Conservation (phyloP, 2,797 vertebrate species). For the Megaceryle alcyon region DNA sequence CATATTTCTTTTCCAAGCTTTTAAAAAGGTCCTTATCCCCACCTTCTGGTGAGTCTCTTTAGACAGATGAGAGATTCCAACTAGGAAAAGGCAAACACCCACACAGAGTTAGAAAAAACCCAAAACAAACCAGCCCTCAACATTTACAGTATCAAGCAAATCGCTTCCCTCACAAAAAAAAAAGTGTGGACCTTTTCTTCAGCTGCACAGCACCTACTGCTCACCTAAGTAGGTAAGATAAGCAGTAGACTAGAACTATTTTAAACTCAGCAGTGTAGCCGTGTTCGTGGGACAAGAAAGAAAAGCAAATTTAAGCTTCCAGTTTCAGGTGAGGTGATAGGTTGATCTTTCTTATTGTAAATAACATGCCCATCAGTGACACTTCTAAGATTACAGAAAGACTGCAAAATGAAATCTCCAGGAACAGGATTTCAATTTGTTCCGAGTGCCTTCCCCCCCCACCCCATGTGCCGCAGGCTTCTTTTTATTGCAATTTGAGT, state of each 20-base stretch:
- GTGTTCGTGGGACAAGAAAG: neutral
- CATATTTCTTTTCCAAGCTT: neutral
- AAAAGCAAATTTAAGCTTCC: neutral
- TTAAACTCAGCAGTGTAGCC: neutral
- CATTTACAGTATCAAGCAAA: neutral
- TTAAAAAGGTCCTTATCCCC: slow-evolving; percentile 32
- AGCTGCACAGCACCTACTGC: neutral
- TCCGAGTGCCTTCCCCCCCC: neutral
- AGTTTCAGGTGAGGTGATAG: neutral
- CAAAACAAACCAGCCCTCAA: too few relatives aligned
- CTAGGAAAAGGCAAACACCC: neutral
- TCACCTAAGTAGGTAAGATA: neutral
- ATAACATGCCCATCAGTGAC: neutral
- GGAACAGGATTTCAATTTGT: neutral
- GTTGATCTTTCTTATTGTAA: neutral
- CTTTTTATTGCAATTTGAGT: neutral
- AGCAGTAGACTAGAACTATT: neutral
- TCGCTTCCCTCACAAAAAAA: neutral
- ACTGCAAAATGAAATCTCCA: neutral
- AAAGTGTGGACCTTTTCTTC: neutral
- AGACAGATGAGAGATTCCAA: neutral
- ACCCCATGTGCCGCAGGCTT: neutral
- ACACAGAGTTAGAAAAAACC: neutral
- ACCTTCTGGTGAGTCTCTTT: slow-evolving; percentile 42
- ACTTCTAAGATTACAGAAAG: neutral